A percentile compares a stretch with the other conserved stretches of the same genome.
Conservation (phyloP, 2,888 invertebrate genomes). For the Smittia sp. region DNA sequence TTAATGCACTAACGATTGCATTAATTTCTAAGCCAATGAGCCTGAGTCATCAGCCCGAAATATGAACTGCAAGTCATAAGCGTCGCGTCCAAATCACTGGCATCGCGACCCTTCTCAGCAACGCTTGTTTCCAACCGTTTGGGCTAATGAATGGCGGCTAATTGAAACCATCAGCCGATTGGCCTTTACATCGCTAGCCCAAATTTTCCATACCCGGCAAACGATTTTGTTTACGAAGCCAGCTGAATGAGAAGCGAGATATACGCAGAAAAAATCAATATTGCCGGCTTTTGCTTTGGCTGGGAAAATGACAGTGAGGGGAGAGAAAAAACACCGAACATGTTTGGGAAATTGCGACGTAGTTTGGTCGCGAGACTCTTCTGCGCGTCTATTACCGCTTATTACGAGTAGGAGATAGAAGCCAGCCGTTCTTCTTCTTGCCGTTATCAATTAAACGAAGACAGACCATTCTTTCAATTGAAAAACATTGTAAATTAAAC, state of each 20-base stretch:
- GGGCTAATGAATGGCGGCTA: too few relatives aligned
- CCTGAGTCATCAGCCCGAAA: background rate
- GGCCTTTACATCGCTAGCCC: background rate
- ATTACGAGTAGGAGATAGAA: background rate
- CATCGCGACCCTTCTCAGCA: background rate
- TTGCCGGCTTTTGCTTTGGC: slow-evolving; percentile 31
- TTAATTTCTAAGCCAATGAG: background rate
- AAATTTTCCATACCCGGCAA: background rate
- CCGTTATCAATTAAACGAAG: slow-evolving; percentile 28
- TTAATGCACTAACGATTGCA: background rate
- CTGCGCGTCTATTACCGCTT: background rate
- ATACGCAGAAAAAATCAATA: slow-evolving; percentile 34
- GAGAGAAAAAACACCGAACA: background rate
- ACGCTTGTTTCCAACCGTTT: background rate
- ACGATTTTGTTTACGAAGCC: background rate
- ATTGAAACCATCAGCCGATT: too few relatives aligned
- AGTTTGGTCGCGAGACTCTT: background rate
- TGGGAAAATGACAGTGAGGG: background rate
- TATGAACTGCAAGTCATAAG: too few relatives aligned
- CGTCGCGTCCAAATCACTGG: background rate
- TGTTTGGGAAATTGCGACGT: slow-evolving; percentile 1
- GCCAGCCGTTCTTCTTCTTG: background rate
- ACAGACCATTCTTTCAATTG: slow-evolving; percentile 25
- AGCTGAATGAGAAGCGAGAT: background rate
- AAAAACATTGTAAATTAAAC: slow-evolving; percentile 22